phyloP scores from a whole-genome alignment of 2,888 invertebrate genomes.

The Caenorhabditis virilis region DNA sequence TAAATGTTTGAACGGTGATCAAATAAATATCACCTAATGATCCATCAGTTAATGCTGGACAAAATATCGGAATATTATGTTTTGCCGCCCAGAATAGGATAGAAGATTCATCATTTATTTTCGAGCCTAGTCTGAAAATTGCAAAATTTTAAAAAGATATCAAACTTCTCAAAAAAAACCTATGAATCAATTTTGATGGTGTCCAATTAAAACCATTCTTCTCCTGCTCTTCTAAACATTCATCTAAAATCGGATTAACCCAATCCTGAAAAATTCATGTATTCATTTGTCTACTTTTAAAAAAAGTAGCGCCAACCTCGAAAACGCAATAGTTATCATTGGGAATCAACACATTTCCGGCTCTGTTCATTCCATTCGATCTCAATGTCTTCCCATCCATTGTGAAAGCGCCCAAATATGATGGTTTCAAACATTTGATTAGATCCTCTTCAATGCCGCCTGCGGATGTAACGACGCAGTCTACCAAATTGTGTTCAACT shows the following conservation, averaged over 20 bases:
- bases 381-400: constrained; percentile 71
- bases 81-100: constrained; percentile 73
- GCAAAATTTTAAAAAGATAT: not conserved
- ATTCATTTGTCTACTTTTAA: constrained; percentile 77
- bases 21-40: constrained; percentile 21
- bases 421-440: constrained; percentile 95
- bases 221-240: constrained; percentile 84
- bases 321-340: constrained; percentile 97
- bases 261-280: constrained; percentile 75
- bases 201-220: constrained; percentile 78
- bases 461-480: constrained; percentile 94
- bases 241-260: constrained; percentile 89
- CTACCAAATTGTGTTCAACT: constrained; percentile 78
- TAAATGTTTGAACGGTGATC: not conserved
- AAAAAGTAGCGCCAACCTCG: constrained; percentile 93
- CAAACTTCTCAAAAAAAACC: constrained; percentile 28
- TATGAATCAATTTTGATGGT: constrained; percentile 74
- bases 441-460: constrained; percentile 98
- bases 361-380: constrained; percentile 81
- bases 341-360: constrained; percentile 91
- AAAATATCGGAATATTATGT: constrained; percentile 94
- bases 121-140: constrained; percentile 79
- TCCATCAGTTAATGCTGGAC: constrained; percentile 96
- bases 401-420: constrained; percentile 78
- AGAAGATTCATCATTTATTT: constrained; percentile 86